Evolutionary conservation across 2,797 vertebrate genomes (phyloP).

Genomic region (Hippocampus kuda): DNA sequence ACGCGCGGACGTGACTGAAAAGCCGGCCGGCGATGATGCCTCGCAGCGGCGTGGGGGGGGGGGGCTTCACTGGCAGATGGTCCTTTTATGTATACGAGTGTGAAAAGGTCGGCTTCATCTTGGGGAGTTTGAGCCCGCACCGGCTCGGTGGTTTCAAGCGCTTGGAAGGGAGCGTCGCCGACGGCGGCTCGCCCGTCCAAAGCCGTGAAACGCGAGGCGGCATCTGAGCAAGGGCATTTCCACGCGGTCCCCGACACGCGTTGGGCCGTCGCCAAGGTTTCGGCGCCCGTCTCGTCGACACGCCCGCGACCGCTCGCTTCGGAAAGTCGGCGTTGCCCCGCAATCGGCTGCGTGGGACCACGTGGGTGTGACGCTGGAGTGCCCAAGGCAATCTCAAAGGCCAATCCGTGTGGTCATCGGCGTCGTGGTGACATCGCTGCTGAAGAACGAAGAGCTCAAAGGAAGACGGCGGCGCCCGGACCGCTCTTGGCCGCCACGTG

Average conservation of each 20-base stretch:
- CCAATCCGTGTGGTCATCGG: not conserved
- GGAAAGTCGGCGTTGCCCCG: not conserved
- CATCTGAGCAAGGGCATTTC: conserved; percentile 35
- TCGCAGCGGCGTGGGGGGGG: conserved; percentile 6
- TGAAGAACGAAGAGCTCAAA: conserved; percentile 36
- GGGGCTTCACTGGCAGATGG: conserved; percentile 43
- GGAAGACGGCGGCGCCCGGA: not conserved
- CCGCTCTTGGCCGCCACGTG: not conserved
- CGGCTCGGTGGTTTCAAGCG: conserved; percentile 17
- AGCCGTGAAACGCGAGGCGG: conserved; percentile 37
- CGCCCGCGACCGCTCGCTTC: not conserved
- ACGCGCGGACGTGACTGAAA: conserved; percentile 14
- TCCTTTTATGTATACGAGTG: conserved; percentile 14
- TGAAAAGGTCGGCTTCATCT: not conserved
- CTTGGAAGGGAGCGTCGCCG: conserved; percentile 23
- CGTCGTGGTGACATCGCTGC: conserved; percentile 18
- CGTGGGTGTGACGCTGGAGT: not conserved
- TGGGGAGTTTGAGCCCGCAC: conserved; percentile 10
- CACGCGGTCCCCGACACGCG: conserved; percentile 34
- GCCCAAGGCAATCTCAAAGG: not conserved
- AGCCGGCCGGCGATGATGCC: not conserved
- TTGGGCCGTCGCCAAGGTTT: conserved; percentile 33
- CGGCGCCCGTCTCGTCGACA: conserved; percentile 7
- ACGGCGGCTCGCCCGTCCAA: conserved; percentile 20
- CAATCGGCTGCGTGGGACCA: not conserved